Evolutionary conservation across 2,113 vertebrate species (phyloP), one percentile per base, ranked within the genome.

Genomic region (Ceratotherium simum): DNA sequence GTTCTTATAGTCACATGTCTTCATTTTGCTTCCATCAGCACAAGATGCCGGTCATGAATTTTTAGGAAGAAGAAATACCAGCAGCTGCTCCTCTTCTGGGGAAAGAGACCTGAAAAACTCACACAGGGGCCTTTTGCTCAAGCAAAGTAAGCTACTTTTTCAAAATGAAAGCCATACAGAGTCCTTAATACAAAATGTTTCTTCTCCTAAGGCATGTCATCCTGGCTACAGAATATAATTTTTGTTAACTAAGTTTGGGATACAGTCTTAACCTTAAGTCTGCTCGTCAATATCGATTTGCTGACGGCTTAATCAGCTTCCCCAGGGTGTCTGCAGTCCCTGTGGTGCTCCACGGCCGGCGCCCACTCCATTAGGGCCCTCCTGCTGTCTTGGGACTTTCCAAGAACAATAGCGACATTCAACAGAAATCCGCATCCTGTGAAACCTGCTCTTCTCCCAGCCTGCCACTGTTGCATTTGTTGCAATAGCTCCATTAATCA

Each of bases 301-400:
- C 31, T 20, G 25, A n/a, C 2, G 2, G 3, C 3, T 12, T 29
- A 16, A 39, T 42, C 5, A 31, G 25, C 36, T 36, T 27, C 17
- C 56, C 25, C 0, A 3, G 6, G 1, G 33, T 3, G 5, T 73
- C 20, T 23, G 48, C 5, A 6, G 33, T 42, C 33, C n/a, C 29
- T 6, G 4, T 0, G 7, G 17, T 17, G 6, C 42, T 20, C 31
- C 13, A 0, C 0, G 23, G 51, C 11, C 60, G 62, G 62, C 2
- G 1, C 6, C 25, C 4, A 0, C 17, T 33, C 29, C 36, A 36
- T 20, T 36, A 56, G 25, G 1, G 10, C 25, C 62, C 54, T 23
- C 36, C 54, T 54, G 60, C 10, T 0, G 51, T 13, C 11, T 6
- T 27, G 75, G 29, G 51, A n/a, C 29, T 18, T 20, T 11, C 21